Base-by-base conservation (phyloP, 2,888 invertebrate genomes). In the Laspeyria flexula region DNA sequence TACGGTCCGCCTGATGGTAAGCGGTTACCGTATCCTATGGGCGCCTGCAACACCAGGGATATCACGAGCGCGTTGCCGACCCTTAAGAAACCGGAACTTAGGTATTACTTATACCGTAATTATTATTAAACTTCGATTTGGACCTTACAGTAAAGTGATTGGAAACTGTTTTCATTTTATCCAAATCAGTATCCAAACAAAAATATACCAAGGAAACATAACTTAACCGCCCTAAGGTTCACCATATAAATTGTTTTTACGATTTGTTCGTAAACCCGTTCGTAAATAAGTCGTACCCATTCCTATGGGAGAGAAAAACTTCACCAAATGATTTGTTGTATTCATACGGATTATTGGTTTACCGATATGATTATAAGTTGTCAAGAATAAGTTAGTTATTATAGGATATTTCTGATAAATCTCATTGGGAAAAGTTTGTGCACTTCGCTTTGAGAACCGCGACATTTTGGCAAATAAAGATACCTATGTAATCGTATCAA, bases 301-400 rank as follows among this genome's bases (percentile, higher is more conserved):
- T 16, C 34, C 12, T 11, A 13, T 6, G 29, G 13, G 43, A 40
- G 12, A 21, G 29, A 0, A 25, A 38, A 41, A 51, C 23, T 46
- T 18, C 21, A 11, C 15, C 12, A 41, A 52, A 44, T 43, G 6
- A 52, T 55, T 49, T 40, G 40, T 37, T 29, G 39, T 16, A 46
- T 43, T 41, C 31, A 41, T 30, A 35, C n/a, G 10, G 10, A 42
- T 37, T 27, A 48, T 44, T 44, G 41, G 5, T 4, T 11, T 41
- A 27, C 18, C 49, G 55, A 47, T 55, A 40, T 41, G 9, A 11
- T 34, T 25, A 31, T 35, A 39, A 43, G 18, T 39, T 12, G 51
- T 59, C 59, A 7, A 35, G 15, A 12, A 15, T 25, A 43, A 40
- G 51, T 60, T 41, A 41, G 51, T 60, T 45, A 2, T 50, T 39